Base-by-base conservation (phyloP, 2,888 invertebrate genomes). In the Euplexia lucipara region DNA sequence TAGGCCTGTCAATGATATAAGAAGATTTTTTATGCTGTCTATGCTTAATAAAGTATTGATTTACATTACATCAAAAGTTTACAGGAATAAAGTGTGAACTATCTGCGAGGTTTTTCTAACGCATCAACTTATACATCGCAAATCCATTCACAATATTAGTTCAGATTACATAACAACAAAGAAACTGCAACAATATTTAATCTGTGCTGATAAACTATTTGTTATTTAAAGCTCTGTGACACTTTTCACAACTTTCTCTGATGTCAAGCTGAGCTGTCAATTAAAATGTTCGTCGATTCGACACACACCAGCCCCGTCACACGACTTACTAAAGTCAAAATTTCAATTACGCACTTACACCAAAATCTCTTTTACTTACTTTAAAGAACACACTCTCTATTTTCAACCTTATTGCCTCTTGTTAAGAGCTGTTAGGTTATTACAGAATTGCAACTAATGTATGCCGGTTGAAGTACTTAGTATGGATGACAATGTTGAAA, bases 251-350 rank as follows among this genome's bases (percentile, higher is more conserved):
- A 79, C 79, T 81, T 82, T 81, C 85, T 68, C 62, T 72, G 82
- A 79, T 66, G 64, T 87, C 91, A 90, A 86, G 90, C 91, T 89
- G 91, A 83, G 91, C 71, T 85, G 79, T 83, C 89, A 89, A 90
- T 91, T 90, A 84, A 85, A 87, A 85, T 71, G 78, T 87, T 82
- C 80, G 52, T 51, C 75, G 79, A 91, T 92, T 92, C 88, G 90
- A 72, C 88, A 88, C 90, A 86, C 86, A 71, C 68, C 71, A 84
- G 89, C 93, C 93, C 92, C 93, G 92, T 95, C 94, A 94, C 94
- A 93, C 92, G 78, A 92, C 86, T 94, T 92, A 91, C 82, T 76
- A 85, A 92, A 94, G 94, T 95, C 94, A 95, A 93, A 94, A 93
- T 94, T 93, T 92, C 93, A 92, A 93, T 94, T 94, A 93, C 90